Conservation (phyloP, 1,140 invertebrate species). For the Hypsibius dujardini region DNA sequence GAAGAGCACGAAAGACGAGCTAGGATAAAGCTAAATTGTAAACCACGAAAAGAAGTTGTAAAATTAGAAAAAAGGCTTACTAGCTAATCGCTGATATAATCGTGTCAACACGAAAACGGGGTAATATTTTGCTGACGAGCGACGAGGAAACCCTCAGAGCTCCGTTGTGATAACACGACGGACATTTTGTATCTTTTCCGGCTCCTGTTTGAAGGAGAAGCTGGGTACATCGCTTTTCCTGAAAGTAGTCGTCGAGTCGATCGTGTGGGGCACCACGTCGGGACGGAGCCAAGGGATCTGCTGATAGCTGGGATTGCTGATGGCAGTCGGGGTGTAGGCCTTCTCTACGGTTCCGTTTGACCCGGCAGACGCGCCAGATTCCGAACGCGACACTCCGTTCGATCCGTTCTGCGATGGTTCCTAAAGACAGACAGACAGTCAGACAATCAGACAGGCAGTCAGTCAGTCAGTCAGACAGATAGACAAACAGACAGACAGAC, state of each 20-base stretch:
- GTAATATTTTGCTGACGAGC: no score
- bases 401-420: background rate
- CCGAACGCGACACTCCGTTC: background rate
- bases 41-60: no score
- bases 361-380: background rate
- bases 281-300: background rate
- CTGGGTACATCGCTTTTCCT: background rate
- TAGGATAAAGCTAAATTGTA: no score
- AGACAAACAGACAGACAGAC: background rate
- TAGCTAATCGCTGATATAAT: no score
- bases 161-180: conserved; percentile 14
- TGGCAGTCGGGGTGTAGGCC: background rate
- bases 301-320: background rate
- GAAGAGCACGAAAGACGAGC: no score
- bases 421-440: background rate
- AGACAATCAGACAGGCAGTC: background rate
- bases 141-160: background rate
- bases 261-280: background rate
- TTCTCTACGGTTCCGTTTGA: background rate
- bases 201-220: background rate
- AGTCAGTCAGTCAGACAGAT: background rate
- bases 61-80: no score
- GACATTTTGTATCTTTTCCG: background rate
- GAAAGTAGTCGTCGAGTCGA: background rate
- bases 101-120: no score